Evolutionary conservation across 2,113 vertebrate genomes (phyloP).

Genomic region (Puma concolor): DNA sequence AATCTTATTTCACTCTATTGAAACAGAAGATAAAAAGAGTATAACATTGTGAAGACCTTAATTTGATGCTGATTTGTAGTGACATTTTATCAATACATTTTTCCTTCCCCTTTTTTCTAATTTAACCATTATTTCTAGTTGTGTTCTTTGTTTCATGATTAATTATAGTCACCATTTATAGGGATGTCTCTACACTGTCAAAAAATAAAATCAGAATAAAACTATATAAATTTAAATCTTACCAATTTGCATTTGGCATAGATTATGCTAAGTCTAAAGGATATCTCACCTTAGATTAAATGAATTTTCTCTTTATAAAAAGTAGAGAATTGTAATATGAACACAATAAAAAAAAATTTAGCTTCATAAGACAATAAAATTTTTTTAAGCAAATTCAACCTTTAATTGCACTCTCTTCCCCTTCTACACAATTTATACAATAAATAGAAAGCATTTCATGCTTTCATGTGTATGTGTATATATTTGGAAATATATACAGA

Average conservation of each 20-base stretch:
- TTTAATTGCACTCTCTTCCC: neutral
- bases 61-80: constrained; percentile 77
- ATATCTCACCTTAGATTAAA: neutral
- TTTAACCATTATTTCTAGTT: constrained; percentile 76
- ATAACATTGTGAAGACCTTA: constrained; percentile 75
- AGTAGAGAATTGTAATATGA: neutral
- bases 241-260: neutral
- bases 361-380: neutral
- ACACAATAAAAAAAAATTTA: neutral
- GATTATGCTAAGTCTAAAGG: neutral
- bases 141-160: constrained; percentile 73
- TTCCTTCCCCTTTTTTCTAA: constrained; percentile 57
- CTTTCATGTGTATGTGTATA: neutral
- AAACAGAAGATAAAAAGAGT: constrained; percentile 74
- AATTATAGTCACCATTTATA: constrained; percentile 71
- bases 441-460: neutral
- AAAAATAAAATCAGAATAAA: neutral
- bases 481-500: neutral
- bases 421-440: neutral
- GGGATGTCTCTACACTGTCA: neutral
- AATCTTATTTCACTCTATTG: constrained; percentile 69
- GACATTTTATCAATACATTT: constrained; percentile 82
- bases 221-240: neutral
- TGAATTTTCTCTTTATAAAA: neutral
- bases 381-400: neutral